phyloP scores from a whole-genome alignment of 2,888 invertebrate species.

The Mantis religiosa region DNA sequence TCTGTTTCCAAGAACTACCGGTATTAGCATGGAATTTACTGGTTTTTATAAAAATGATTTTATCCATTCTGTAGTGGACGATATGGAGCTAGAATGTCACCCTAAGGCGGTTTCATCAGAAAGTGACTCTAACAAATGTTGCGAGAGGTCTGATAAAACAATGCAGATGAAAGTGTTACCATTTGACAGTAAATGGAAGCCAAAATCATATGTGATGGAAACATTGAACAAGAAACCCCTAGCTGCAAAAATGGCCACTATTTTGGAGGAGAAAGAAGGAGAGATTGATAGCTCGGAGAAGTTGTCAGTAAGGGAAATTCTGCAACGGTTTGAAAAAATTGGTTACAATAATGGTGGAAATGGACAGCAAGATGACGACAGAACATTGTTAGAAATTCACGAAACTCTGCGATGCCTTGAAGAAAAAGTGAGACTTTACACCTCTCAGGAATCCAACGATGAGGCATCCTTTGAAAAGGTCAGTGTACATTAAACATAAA shows the following conservation, averaged over 20 bases:
- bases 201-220: background rate
- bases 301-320: conserved; percentile 76
- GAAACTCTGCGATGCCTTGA: conserved; percentile 46
- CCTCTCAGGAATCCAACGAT: background rate
- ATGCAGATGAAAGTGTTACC: background rate
- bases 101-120: background rate
- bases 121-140: background rate
- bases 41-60: background rate
- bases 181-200: conserved; percentile 2
- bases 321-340: conserved; percentile 74
- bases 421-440: conserved; percentile 42
- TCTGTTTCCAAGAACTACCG: background rate
- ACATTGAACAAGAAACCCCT: conserved; percentile 14
- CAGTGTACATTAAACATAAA: background rate
- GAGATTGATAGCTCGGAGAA: conserved; percentile 51
- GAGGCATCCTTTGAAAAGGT: background rate
- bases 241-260: conserved; percentile 63
- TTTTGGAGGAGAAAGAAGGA: conserved; percentile 65
- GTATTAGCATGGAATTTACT: background rate
- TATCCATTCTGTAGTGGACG: background rate
- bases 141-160: background rate
- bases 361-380: conserved; percentile 34
- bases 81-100: background rate
- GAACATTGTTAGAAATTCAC: conserved; percentile 44
- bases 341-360: conserved; percentile 36